phyloP scores from a whole-genome alignment of 2,113 vertebrate genomes.

The Paradoxurus hermaphroditus region DNA sequence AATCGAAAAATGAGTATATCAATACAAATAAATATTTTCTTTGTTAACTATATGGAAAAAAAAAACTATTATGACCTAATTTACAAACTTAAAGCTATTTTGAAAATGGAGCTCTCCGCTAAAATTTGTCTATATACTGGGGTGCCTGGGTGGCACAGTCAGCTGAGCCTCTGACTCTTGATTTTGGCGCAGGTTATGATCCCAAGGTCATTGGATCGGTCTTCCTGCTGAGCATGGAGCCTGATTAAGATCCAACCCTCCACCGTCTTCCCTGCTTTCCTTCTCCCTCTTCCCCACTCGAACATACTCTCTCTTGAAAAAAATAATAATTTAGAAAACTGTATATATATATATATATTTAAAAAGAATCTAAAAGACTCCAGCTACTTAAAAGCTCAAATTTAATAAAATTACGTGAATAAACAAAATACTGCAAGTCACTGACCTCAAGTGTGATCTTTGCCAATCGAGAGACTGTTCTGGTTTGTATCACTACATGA shows the following conservation, averaged over 20 bases:
- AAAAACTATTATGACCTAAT: neutral
- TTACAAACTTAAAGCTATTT: slow-evolving; percentile 7
- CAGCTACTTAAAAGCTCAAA: neutral
- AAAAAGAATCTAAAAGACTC: neutral
- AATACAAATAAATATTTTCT: neutral
- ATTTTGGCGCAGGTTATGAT: too few relatives aligned
- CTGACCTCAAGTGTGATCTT: slow-evolving; percentile 62
- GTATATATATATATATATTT: neutral
- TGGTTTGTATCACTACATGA: slow-evolving; percentile 67
- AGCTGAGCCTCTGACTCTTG: too few relatives aligned
- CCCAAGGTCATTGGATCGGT: too few relatives aligned
- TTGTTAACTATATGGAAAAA: neutral
- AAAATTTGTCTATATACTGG: neutral
- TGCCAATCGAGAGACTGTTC: slow-evolving; percentile 62
- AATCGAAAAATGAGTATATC: neutral
- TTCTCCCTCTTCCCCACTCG: too few relatives aligned
- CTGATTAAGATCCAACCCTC: too few relatives aligned
- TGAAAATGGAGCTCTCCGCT: neutral
- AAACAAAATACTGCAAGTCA: slow-evolving; percentile 63
- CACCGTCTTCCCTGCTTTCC: too few relatives aligned
- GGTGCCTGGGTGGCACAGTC: too few relatives aligned
- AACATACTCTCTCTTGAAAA: too few relatives aligned
- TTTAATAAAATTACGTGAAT: slow-evolving; percentile 49
- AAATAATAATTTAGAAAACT: neutral
- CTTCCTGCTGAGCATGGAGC: too few relatives aligned